phyloP scores from a whole-genome alignment of 2,888 invertebrate genomes.

The Drosophila seclusa region DNA sequence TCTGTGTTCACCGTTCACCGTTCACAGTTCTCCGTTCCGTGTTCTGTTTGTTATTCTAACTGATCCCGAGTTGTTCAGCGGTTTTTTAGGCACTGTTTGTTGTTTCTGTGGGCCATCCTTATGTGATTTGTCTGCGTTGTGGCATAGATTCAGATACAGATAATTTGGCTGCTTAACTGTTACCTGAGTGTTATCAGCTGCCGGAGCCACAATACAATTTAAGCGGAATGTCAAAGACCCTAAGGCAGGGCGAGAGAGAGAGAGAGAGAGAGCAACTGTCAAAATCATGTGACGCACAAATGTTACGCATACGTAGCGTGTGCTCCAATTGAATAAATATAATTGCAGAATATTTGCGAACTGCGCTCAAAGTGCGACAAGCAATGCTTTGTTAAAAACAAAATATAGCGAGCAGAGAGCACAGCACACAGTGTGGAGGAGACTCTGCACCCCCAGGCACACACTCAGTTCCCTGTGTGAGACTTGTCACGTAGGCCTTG shows the following conservation, averaged over 20 bases:
- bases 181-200: background rate
- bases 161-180: conserved; percentile 6
- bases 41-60: conserved; percentile 23
- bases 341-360: conserved; percentile 22
- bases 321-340: conserved; percentile 34
- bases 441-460: conserved; percentile 61
- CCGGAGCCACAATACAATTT: background rate
- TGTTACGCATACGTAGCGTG: conserved; percentile 31
- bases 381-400: background rate
- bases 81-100: conserved; percentile 20
- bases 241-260: background rate
- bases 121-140: conserved; percentile 21
- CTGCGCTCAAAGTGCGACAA: conserved; percentile 28
- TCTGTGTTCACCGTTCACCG: background rate
- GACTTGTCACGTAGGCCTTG: conserved; percentile 80
- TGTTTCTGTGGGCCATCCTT: conserved; percentile 14
- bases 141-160: conserved; percentile 4
- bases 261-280: conserved; percentile 8
- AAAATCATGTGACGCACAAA: conserved; percentile 55
- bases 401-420: conserved; percentile 2
- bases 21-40: background rate
- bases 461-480: conserved; percentile 62
- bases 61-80: background rate
- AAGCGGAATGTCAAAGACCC: conserved; percentile 50
- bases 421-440: conserved; percentile 3